These are phyloP conservation scores for Drosophila mimica DNA, from an alignment of 2,888 invertebrate species.

Conservation along the genomic window DNA sequence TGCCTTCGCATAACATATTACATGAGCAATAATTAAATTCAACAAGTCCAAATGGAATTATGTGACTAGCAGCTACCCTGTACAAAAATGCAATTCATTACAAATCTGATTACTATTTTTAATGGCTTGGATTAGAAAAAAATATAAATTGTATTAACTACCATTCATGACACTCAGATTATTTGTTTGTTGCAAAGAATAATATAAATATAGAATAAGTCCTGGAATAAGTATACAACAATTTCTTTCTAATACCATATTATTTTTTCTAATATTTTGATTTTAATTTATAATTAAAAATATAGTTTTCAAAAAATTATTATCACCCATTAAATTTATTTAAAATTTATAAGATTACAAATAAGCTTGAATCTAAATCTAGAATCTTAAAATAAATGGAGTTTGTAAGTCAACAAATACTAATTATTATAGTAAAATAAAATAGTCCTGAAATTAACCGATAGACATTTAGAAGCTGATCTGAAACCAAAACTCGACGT, in stretches of 20 bases:
- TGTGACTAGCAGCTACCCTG: slow-evolving; percentile 4
- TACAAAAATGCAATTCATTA: neutral
- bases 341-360: neutral
- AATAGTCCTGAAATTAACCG: neutral
- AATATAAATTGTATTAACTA: neutral
- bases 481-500: neutral
- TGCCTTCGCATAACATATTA: slow-evolving; percentile 23
- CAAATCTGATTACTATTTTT: neutral
- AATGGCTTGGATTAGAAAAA: neutral
- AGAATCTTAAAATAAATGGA: too few species aligned
- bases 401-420: too few species aligned
- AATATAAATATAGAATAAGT: neutral
- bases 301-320: neutral
- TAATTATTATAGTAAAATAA: too few species aligned
- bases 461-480: neutral
- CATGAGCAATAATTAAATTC: slow-evolving; percentile 20
- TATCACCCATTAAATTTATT: neutral
- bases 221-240: too few species aligned
- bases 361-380: too few species aligned
- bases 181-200: neutral
- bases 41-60: neutral
- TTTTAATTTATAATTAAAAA: neutral
- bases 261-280: neutral
- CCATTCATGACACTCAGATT: neutral
- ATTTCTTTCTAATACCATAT: neutral